A percentile compares a stretch with the other conserved stretches of the same genome.
These are phyloP conservation scores for Augochlora pura DNA, from an alignment of 1,140 invertebrate genomes.

Conservation along the genomic window DNA sequence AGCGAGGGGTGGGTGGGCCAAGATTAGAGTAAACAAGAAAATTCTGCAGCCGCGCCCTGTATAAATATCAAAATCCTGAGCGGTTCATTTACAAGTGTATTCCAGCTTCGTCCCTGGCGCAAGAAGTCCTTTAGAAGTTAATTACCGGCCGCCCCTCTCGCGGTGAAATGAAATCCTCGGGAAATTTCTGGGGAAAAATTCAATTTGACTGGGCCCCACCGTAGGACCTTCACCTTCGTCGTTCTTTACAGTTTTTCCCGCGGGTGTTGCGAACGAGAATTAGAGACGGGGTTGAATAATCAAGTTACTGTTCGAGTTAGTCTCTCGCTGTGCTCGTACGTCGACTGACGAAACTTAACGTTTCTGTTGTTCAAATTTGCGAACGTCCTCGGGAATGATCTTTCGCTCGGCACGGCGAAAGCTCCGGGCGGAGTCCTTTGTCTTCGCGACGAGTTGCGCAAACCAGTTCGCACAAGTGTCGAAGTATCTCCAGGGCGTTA, in stretches of 20 bases:
- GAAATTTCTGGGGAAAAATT: slow-evolving; percentile 15
- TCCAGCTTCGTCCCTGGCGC: not conserved
- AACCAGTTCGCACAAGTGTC: not conserved
- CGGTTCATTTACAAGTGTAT: not conserved
- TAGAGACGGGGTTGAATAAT: slow-evolving; percentile 7
- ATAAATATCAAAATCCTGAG: not conserved
- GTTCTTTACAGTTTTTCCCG: not conserved
- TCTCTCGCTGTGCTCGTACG: slow-evolving; percentile 18
- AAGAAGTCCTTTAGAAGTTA: slow-evolving; percentile 3
- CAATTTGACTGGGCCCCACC: not conserved
- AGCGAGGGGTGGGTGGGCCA: not conserved
- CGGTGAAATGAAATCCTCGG: not conserved
- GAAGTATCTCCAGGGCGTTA: not conserved
- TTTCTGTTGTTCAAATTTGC: slow-evolving; percentile 29
- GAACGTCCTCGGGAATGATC: slow-evolving; percentile 20
- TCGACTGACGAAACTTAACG: slow-evolving; percentile 10
- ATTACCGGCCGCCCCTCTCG: not conserved
- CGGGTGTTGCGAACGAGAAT: not conserved
- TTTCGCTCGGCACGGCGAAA: not conserved
- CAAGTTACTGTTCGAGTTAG: slow-evolving; percentile 11
- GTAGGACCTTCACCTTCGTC: no score
- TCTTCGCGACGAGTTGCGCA: not conserved
- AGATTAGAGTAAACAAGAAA: not conserved
- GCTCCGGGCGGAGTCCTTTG: not conserved
- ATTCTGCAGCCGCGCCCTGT: not conserved